Evolutionary conservation across 2,888 invertebrate genomes (phyloP), one percentile per base, ranked within the genome.

Genomic region (Melinaea marsaeus): DNA sequence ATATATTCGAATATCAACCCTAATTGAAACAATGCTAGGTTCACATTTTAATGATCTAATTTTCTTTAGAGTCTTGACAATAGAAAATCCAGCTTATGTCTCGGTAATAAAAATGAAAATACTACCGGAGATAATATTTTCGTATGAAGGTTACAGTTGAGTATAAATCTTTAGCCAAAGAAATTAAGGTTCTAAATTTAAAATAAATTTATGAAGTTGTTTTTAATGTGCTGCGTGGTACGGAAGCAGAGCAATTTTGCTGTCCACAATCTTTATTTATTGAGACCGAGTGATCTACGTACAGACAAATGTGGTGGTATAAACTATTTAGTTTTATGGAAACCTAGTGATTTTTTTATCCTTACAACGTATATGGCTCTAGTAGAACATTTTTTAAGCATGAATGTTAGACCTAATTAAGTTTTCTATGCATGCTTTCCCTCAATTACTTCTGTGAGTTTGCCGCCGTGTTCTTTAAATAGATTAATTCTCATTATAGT

Each of bases 171-270:
- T 75, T 75, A 62, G n/a, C 2, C 32, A 45, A 67, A 57, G 46
- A 32, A 0, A 4, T 6, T 75, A 77, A 74, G 74, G 76, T 69
- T 70, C 61, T 59, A 62, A 73, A 67, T 78, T 59, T 68, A 66
- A 60, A 68, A 45, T 22, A 0, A 62, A 35, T 35, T 13, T 34
- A 22, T 66, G 60, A 64, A 65, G 69, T 69, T 65, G 69, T 69
- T 71, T 74, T 75, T 78, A 78, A 77, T 77, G 78, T 73, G 75
- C 70, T 69, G 75, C 75, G 73, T 75, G 73, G 77, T 74, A 76
- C 84, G 83, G 84, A 85, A 84, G 83, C 79, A 71, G 69, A 78
- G 79, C 79, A 85, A 85, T 86, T 85, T 85, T 84, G 73, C 80
- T 84, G 85, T 86, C 85, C 69, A 71, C 76, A 71, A 72, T 74